Conservation (phyloP, 2,113 vertebrate species). For the Panurus biarmicus region DNA sequence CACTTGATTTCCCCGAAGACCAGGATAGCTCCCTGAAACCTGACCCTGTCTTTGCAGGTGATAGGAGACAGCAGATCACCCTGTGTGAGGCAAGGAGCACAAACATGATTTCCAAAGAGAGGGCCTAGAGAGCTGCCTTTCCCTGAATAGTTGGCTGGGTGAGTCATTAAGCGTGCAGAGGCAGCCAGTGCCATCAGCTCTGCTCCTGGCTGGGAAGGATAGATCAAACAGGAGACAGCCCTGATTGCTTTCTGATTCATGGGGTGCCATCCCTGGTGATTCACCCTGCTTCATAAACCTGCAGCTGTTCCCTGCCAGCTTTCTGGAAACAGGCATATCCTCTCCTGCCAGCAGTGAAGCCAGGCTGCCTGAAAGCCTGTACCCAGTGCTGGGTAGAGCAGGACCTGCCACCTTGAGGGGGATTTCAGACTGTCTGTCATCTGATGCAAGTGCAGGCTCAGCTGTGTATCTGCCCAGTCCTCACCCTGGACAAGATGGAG, state of each 20-base stretch:
- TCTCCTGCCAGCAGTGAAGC: background rate
- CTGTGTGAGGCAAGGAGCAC: background rate
- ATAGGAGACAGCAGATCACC: background rate
- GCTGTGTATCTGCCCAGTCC: background rate
- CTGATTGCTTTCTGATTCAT: slow-evolving; percentile 36
- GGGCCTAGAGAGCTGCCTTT: background rate
- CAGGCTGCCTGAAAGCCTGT: background rate
- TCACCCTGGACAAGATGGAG: background rate
- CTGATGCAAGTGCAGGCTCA: background rate
- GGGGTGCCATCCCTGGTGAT: background rate
- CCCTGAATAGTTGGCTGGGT: background rate
- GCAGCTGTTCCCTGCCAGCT: slow-evolving; percentile 32
- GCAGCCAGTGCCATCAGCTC: background rate
- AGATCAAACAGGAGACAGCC: slow-evolving; percentile 3
- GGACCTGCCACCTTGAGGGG: background rate
- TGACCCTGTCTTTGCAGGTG: background rate
- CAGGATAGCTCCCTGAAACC: background rate
- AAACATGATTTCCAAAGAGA: background rate
- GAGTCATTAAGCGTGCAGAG: background rate
- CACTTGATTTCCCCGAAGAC: background rate
- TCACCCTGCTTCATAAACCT: background rate
- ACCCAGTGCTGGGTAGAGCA: background rate
- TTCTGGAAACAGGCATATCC: background rate
- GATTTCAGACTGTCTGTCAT: background rate
- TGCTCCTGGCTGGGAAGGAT: background rate